Percentiles rank a stretch among this genome's conserved stretches.
These are phyloP conservation scores for Pogonus chalceus DNA, from an alignment of 1,140 invertebrate genomes.

Conservation along the genomic window DNA sequence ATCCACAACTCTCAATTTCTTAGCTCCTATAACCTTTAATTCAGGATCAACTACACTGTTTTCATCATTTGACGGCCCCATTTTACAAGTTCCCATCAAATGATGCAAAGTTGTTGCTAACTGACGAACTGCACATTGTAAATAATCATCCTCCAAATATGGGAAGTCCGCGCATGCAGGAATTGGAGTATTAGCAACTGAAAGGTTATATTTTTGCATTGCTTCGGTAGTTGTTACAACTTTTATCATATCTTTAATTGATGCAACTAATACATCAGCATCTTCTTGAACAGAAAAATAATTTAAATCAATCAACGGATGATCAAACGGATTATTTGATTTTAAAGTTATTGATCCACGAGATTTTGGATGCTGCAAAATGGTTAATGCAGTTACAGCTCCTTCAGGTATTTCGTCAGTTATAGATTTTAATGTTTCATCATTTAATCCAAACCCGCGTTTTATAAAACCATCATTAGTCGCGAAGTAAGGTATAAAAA, in stretches of 20 bases:
- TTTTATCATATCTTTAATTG: constrained; percentile 37
- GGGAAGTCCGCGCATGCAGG: constrained; percentile 35
- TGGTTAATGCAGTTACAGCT: constrained; percentile 38
- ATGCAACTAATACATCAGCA: constrained; percentile 37
- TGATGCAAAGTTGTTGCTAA: constrained; percentile 47
- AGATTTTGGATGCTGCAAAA: constrained; percentile 62
- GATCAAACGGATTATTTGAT: constrained; percentile 56
- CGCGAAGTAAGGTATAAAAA: constrained; percentile 8
- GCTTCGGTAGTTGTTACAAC: constrained; percentile 37
- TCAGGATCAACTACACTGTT: constrained; percentile 45
- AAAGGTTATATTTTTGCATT: constrained; percentile 39
- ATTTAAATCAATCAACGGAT: constrained; percentile 71
- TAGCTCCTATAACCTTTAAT: constrained; percentile 41
- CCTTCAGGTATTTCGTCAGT: constrained; percentile 20
- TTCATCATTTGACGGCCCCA: constrained; percentile 45
- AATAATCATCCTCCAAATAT: constrained; percentile 45
- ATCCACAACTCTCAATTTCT: constrained; percentile 43
- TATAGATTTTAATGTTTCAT: neutral
- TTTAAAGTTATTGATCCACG: constrained; percentile 56
- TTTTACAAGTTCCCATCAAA: constrained; percentile 53
- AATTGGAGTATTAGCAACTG: constrained; percentile 34
- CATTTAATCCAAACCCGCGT: constrained; percentile 26
- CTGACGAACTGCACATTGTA: constrained; percentile 41
- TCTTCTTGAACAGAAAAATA: constrained; percentile 55
- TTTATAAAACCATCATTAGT: neutral